These are phyloP conservation scores for Drosophila sp. DNA, from an alignment of 1,140 invertebrate genomes.

Conservation along the genomic window DNA sequence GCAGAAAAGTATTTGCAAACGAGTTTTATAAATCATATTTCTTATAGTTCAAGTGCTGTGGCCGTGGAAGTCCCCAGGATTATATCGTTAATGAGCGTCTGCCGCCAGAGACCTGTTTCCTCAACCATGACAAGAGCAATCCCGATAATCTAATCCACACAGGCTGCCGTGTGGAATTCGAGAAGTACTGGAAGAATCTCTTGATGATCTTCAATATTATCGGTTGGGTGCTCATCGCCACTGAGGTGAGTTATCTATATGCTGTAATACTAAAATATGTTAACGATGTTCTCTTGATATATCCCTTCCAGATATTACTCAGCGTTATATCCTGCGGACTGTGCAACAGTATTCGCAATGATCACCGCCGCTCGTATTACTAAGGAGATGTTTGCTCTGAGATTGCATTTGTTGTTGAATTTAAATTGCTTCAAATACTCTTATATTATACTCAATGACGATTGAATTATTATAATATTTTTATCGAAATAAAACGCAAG, in stretches of 20 bases:
- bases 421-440: conserved; percentile 13
- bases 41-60: conserved; percentile 86
- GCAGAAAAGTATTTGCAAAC: not conserved
- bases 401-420: conserved; percentile 41
- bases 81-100: conserved; percentile 65
- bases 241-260: conserved; percentile 56
- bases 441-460: conserved; percentile 7
- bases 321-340: conserved; percentile 66
- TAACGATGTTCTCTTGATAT: not conserved
- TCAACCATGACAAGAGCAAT: conserved; percentile 60
- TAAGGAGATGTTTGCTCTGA: conserved; percentile 13
- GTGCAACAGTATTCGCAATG: conserved; percentile 81
- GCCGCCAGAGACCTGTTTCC: conserved; percentile 63
- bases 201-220: conserved; percentile 67
- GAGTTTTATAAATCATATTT: not conserved
- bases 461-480: conserved; percentile 40
- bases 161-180: conserved; percentile 73
- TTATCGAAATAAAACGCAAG: conserved; percentile 10
- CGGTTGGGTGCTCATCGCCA: conserved; percentile 57
- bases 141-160: conserved; percentile 69
- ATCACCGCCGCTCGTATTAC: conserved; percentile 66
- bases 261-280: not conserved
- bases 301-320: conserved; percentile 56
- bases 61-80: conserved; percentile 81
- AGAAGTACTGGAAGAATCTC: conserved; percentile 75